Base-by-base conservation (phyloP, 2,888 invertebrate species). In the Drosophila dives region DNA sequence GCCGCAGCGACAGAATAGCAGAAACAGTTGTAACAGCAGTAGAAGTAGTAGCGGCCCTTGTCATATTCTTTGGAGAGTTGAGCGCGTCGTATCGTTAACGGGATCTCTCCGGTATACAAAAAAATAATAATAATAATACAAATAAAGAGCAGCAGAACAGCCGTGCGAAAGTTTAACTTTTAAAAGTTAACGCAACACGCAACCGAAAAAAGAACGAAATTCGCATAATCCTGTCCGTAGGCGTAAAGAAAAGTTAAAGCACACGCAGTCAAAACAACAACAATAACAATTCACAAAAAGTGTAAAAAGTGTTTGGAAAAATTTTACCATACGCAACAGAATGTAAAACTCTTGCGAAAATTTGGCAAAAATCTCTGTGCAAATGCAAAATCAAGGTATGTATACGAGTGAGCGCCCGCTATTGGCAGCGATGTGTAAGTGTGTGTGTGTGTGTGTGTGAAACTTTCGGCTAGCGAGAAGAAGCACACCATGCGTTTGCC, bases 221-320 rank as follows among this genome's bases (percentile, higher is more conserved):
- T 71, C 45, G 54, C 40, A 36, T 12, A 38, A 23, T 72, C 51
- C 65, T 74, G 55, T 55, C 48, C 54, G 26, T 45, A 49, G 54
- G 26, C 63, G 59, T 32, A 59, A 64, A 50, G 42, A 68, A 63
- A 48, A 64, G 54, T 71, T 80, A 64, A 79, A 32, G 67, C 74
- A 26, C 66, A 72, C 63, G 55, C 81, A 64, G 34, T 45, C 51
- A 38, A 45, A 51, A 33, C 42, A 68, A 45, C 42, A 68, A 48
- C 78, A 81, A 74, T 48, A 81, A 77, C 75, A 86, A 86, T 86
- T 86, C 87, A 86, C 72, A 86, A 86, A 86, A 86, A 86, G 87
- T 86, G 84, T 58, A 84, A 84, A 80, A 81, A 81, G 74, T 84
- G 83, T 76, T 72, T 70, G 70, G 84, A 83, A 78, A 86, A 83